phyloP scores from a whole-genome alignment of 1,140 invertebrate species.

The Pectinophora gossypiella region DNA sequence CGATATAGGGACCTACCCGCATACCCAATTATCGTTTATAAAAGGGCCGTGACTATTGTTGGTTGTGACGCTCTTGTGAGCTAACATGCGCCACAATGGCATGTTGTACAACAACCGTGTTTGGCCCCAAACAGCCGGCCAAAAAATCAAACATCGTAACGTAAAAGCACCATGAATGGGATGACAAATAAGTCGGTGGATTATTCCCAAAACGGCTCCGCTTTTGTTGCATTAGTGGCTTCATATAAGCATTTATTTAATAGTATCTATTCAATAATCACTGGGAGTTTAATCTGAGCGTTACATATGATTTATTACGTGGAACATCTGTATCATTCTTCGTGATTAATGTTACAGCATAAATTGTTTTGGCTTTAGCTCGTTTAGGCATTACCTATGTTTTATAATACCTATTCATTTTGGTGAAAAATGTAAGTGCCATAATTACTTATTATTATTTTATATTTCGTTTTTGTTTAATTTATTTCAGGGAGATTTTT shows the following conservation, averaged over 20 bases:
- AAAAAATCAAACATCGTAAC: not conserved
- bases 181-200: conserved; percentile 45
- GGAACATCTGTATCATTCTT: conserved; percentile 2
- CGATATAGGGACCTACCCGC: conserved; percentile 49
- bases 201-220: conserved; percentile 32
- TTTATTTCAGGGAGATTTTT: no score
- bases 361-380: no score
- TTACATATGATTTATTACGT: not conserved
- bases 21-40: conserved; percentile 47
- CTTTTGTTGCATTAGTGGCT: conserved; percentile 22
- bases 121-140: conserved; percentile 30
- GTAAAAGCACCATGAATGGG: not conserved
- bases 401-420: no score
- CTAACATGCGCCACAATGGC: conserved; percentile 38
- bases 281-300: not conserved
- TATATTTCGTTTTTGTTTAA: no score
- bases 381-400: no score
- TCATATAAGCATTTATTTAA: conserved; percentile 36
- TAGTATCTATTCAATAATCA: conserved; percentile 14
- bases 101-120: conserved; percentile 53
- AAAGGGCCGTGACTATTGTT: conserved; percentile 41
- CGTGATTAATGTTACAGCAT: no score
- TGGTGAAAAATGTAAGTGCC: no score
- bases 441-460: no score
- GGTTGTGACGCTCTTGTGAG: conserved; percentile 32